phyloP scores from a whole-genome alignment of 1,140 invertebrate species.

The Drosophila murphyi region DNA sequence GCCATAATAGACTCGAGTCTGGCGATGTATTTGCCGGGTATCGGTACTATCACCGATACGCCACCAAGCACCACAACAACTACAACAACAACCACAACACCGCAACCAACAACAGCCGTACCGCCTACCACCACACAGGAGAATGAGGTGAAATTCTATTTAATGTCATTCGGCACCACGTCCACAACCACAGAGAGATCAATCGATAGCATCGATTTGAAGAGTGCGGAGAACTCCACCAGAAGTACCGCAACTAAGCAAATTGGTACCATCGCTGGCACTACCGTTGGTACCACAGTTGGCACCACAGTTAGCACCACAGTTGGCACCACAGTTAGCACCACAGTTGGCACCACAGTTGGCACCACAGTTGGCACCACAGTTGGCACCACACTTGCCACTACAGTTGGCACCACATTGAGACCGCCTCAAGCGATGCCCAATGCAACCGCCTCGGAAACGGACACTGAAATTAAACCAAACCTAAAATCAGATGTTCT shows the following conservation, averaged over 20 bases:
- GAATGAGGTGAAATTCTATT: background rate
- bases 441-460: background rate
- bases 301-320: background rate
- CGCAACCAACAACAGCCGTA: constrained; percentile 2
- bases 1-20: constrained; percentile 57
- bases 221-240: background rate
- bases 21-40: constrained; percentile 57
- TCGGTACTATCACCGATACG: constrained; percentile 58
- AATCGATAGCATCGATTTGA: background rate
- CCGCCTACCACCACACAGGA: background rate
- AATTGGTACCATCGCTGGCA: background rate
- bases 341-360: too few relatives aligned
- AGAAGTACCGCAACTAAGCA: background rate
- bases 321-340: too few relatives aligned
- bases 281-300: too few relatives aligned
- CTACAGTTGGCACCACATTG: background rate
- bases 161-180: background rate
- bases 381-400: background rate
- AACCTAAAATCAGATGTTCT: background rate
- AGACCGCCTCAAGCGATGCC: background rate
- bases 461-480: background rate
- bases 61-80: constrained; percentile 24
- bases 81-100: constrained; percentile 25
- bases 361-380: background rate
- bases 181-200: background rate